Evolutionary conservation across 53 echinoderm and acorn worm species (phyloP).

Genomic region (Holothuria scabra): DNA sequence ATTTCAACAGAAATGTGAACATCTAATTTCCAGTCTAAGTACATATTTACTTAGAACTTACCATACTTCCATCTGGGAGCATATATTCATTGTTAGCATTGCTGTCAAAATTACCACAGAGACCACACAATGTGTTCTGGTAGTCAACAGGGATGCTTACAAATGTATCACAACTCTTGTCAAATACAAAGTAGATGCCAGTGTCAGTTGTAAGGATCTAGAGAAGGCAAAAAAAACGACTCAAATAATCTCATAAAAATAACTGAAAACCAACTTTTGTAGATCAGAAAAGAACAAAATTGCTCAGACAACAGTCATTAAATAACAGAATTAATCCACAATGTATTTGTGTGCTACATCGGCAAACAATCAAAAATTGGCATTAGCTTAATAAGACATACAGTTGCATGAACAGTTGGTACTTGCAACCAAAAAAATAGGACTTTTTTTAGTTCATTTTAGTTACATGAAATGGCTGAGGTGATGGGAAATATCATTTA

Average conservation of each 20-base stretch:
- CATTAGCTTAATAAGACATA: too few relatives aligned
- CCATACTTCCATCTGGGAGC: conserved; percentile 53
- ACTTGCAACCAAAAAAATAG: too few relatives aligned
- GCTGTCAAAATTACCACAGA: conserved; percentile 80
- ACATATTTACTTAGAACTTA: conserved; percentile 41
- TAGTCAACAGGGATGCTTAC: conserved; percentile 54
- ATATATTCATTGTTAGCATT: conserved; percentile 60
- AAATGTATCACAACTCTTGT: conserved; percentile 48
- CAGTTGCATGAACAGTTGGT: too few relatives aligned
- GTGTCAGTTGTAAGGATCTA: conserved; percentile 64
- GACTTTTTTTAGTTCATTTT: too few relatives aligned
- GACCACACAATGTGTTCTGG: conserved; percentile 56
- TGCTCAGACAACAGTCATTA: too few relatives aligned
- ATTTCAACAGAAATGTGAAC: too few relatives aligned
- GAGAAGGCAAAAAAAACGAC: background rate
- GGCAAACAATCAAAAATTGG: too few relatives aligned
- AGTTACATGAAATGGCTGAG: too few relatives aligned
- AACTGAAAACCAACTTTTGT: background rate
- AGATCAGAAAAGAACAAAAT: too few relatives aligned
- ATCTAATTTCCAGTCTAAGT: background rate
- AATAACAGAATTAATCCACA: too few relatives aligned
- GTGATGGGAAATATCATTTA: too few relatives aligned
- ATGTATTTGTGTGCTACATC: too few relatives aligned
- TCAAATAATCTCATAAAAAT: background rate
- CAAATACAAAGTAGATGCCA: conserved; percentile 61